Conservation (phyloP, 2,797 vertebrate genomes). For the Peromyscus attwateri region DNA sequence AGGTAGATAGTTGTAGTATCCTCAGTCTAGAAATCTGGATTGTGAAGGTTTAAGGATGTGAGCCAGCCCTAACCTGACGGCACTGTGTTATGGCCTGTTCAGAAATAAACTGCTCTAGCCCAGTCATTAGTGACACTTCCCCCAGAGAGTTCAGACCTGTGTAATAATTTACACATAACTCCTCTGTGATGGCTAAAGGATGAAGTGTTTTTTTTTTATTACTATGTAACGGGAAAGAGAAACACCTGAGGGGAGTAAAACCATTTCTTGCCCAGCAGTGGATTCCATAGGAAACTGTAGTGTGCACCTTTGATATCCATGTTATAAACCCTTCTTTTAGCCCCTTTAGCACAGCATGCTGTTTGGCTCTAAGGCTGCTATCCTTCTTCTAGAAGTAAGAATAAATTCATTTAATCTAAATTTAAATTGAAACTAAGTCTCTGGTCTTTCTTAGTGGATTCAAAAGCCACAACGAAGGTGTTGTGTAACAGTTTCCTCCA, state of each 20-base stretch:
- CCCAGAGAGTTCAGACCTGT: neutral
- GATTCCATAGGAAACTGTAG: too few relatives aligned
- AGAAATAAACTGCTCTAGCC: neutral
- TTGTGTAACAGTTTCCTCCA: neutral
- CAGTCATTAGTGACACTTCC: neutral
- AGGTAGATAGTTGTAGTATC: neutral
- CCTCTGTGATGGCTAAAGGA: neutral
- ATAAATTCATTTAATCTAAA: neutral
- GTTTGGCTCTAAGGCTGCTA: neutral
- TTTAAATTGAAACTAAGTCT: neutral
- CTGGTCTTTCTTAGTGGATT: neutral
- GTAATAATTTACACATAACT: neutral
- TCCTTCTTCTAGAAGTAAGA: neutral
- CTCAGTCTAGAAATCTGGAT: neutral
- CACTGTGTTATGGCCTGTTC: neutral
- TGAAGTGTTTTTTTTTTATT: neutral
- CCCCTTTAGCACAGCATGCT: neutral
- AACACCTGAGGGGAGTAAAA: neutral
- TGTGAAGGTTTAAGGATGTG: neutral
- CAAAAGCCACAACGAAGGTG: neutral
- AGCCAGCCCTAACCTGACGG: neutral
- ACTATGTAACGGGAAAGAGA: neutral
- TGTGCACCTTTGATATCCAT: too few relatives aligned
- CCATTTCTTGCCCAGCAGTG: neutral
- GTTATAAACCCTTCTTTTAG: neutral